phyloP scores from a whole-genome alignment of 2,888 invertebrate species.

The Beris chalybata region DNA sequence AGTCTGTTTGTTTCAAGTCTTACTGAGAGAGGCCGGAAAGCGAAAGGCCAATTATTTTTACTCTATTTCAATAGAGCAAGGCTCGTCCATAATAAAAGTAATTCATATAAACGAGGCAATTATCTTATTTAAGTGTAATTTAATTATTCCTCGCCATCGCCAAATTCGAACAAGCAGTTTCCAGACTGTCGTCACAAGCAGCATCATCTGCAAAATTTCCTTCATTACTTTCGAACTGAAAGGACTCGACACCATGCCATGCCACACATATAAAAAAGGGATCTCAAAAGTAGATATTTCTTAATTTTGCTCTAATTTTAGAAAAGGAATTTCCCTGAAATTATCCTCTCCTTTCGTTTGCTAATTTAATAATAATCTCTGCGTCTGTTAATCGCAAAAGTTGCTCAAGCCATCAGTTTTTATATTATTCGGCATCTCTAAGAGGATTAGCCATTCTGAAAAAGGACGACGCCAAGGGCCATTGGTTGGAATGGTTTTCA shows the following conservation, averaged over 20 bases:
- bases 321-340: slow-evolving; percentile 18
- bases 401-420: slow-evolving; percentile 30
- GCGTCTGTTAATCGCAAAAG: slow-evolving; percentile 16
- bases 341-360: slow-evolving; percentile 10
- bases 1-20: too few relatives aligned
- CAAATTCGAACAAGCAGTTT: too few relatives aligned
- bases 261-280: neutral
- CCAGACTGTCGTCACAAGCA: too few relatives aligned
- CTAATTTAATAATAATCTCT: slow-evolving; percentile 36
- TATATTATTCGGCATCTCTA: slow-evolving; percentile 26
- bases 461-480: slow-evolving; percentile 2
- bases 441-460: slow-evolving; percentile 18
- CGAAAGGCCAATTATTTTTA: too few relatives aligned
- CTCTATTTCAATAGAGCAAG: too few relatives aligned
- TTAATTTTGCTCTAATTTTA: slow-evolving; percentile 31
- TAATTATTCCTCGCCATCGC: slow-evolving; percentile 2
- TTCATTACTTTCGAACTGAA: too few relatives aligned
- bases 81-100: neutral
- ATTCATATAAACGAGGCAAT: slow-evolving; percentile 2
- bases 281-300: slow-evolving; percentile 25
- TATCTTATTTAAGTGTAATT: slow-evolving; percentile 9
- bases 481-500: neutral
- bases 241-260: too few relatives aligned
- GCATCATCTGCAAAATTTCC: too few relatives aligned
- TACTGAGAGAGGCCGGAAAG: too few relatives aligned